Evolutionary conservation across 35 echinoderm and acorn worm genomes (phyloP), one percentile per base, ranked within the genome.

Genomic region (Apostichopus japonicus): DNA sequence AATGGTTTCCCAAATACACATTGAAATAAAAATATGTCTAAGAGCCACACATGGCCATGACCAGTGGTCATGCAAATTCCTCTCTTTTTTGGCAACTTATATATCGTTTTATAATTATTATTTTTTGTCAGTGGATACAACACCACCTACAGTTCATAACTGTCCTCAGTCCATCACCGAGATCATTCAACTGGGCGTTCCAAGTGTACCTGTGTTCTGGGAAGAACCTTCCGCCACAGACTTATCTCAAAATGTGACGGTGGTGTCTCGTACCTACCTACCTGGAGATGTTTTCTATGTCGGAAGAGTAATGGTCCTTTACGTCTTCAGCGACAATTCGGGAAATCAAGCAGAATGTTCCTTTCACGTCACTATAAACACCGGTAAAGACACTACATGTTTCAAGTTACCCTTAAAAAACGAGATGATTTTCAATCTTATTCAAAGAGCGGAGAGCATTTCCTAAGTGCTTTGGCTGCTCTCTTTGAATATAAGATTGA

Each of bases 171-270:
- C 25, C 14, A 73, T 95, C 19, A 63, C 90, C 16, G n/a, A 76
- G 53, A 86, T 58, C 0, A 90, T 92, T n/a, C 72, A 77, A 16
- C 23, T 91, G 52, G 94, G 94, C 6, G 16, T 54, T 53, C 54
- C 44, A 4, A 62, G 53, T 16, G 73, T 95, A 17, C 61, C 94
- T 1, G 95, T 96, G 13, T 16, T 71, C 53, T 96, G 95, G 95
- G 87, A 53, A 9, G 88, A 91, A 54, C 95, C 95, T 53, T 93
- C 88, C 5, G 95, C 92, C 77, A 86, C 80, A 10, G 95, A 96
- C 80, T 77, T 93, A 33, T 75, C 65, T 4, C 24, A 55, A 2
- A 58, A 84, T 58, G 61, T 91, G 59, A 92, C 79, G 0, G 16
- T 63, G 13, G 67, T 93, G 27, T 52, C 78, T 6, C 80, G 63